Base-by-base conservation (phyloP, 1,140 invertebrate genomes). In the Drosophila sturtevanti region DNA sequence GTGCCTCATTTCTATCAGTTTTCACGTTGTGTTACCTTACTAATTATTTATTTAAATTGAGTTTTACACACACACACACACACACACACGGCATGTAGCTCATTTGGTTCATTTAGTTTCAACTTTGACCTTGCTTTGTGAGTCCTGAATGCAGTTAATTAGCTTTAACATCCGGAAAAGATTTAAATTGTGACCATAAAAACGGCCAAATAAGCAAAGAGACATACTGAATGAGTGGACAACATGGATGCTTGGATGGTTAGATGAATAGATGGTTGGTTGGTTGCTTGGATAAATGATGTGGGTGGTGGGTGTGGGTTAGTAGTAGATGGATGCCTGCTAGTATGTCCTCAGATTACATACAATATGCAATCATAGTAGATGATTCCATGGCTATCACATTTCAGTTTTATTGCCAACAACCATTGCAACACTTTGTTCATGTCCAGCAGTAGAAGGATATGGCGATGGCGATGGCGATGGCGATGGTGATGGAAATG, bases 11-110 rank as follows among this genome's bases (percentile, higher is more conserved):
- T 9, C 24, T 38, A 22, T 21, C 34, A 31, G 27, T 31, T 31
- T n/a, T 24, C 11, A 34, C 59, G 41, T 48, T 48, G 41, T 48
- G 41, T 48, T 48, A 35, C 16, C 69, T 34, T 27, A 9, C 64
- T 68, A 81, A 81, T 84, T 70, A 80, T 80, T 67, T 77, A 84
- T 84, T 80, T 63, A 77, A 80, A 84, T 84, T 63, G 64, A 54
- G 75, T 35, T 78, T 52, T 51, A 31, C 18, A 18, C 16, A 48
- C 16, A 21, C 9, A 21, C 9, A 44, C 16, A 48, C 56, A 37
- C 31, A 22, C 5, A 14, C 18, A 38, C 35, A 58, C 68, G 58
- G 1, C 16, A 16, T 16, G 51, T 14, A 48, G 16, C 41, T 54
- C 27, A 44, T 21, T 34, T 56, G 55, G 54, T 37, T 72, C 68